A percentile compares a stretch with the other conserved stretches of the same genome.
These are phyloP conservation scores for Grammomys dolichurus DNA, from an alignment of 2,113 vertebrate genomes.

Conservation along the genomic window DNA sequence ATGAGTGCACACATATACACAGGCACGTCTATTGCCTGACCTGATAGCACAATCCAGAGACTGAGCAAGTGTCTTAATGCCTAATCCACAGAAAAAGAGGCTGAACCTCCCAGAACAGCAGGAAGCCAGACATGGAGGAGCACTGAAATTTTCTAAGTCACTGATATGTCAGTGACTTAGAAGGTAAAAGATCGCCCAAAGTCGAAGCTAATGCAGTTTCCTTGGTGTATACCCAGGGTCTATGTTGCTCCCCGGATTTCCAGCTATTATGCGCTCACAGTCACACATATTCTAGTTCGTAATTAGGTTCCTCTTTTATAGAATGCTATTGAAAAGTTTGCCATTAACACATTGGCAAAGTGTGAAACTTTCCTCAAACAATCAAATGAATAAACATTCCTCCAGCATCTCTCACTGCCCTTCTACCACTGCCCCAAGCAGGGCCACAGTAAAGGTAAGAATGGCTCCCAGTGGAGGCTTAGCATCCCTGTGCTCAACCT, in stretches of 20 bases:
- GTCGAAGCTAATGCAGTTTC: not conserved
- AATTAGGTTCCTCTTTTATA: conserved; percentile 6
- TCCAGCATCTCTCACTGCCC: not conserved
- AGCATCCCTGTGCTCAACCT: not conserved
- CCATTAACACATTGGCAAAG: not conserved
- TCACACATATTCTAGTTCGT: not conserved
- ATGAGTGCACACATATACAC: not conserved
- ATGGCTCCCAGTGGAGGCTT: rapidly evolving
- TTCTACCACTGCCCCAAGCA: not conserved
- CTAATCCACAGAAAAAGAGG: not conserved
- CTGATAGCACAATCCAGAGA: not conserved
- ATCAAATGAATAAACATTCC: not conserved
- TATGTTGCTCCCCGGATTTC: not conserved
- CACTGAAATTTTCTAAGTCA: not conserved
- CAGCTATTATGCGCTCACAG: not conserved
- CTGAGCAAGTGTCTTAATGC: not conserved
- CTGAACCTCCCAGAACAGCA: not conserved
- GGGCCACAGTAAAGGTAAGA: not conserved
- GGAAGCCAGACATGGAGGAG: not conserved
- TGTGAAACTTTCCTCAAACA: not conserved
- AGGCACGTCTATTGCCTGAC: not conserved
- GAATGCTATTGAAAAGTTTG: not conserved
- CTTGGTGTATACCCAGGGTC: not conserved
- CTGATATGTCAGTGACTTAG: not conserved
- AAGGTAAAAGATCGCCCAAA: not conserved